A percentile compares a stretch with the other conserved stretches of the same genome.
phyloP scores from a whole-genome alignment of 2,113 vertebrate species.

The Saccopteryx bilineata region DNA sequence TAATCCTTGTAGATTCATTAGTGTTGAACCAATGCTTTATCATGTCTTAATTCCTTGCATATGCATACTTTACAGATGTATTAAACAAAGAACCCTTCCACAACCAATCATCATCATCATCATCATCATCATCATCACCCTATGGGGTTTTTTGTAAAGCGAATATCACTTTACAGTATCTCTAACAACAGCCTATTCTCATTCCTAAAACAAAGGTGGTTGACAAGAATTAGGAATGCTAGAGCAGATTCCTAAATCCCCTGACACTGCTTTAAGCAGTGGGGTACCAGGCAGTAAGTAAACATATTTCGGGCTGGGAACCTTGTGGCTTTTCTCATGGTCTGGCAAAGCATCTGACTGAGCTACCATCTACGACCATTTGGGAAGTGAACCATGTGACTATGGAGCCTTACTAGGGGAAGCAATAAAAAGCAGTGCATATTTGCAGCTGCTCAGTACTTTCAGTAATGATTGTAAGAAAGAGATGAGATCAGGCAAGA shows the following conservation, averaged over 20 bases:
- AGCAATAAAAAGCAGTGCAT: background rate
- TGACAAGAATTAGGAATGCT: background rate
- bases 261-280: background rate
- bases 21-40: conserved; percentile 95
- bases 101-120: background rate
- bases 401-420: background rate
- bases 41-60: conserved; percentile 98
- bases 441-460: background rate
- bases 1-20: conserved; percentile 92
- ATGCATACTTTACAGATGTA: conserved; percentile 99
- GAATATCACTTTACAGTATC: background rate
- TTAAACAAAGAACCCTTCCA: conserved; percentile 91
- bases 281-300: background rate
- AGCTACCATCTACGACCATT: background rate
- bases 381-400: background rate
- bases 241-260: background rate
- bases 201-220: background rate
- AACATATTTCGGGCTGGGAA: background rate
- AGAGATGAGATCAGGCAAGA: background rate
- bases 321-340: background rate
- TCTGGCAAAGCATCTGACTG: background rate
- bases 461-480: background rate
- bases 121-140: background rate
- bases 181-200: background rate
- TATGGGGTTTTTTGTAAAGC: background rate